Evolutionary conservation across 2,888 invertebrate species (phyloP).

Genomic region (Ferrisia virgata): DNA sequence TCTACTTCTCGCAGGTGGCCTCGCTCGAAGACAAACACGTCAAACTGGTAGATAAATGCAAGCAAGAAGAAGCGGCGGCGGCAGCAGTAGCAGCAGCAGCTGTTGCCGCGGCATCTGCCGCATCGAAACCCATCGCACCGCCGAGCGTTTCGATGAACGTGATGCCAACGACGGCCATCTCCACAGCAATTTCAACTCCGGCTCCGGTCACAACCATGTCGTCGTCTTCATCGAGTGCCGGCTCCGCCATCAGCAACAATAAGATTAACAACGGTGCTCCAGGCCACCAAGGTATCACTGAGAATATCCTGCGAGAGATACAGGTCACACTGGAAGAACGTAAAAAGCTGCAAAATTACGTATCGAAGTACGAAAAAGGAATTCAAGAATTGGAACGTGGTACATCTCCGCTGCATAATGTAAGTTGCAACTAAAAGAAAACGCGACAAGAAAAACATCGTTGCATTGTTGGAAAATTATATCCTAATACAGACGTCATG

Average conservation of each 20-base stretch:
- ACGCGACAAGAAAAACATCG: no score
- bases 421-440: conserved; percentile 29
- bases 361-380: conserved; percentile 47
- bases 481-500: no score
- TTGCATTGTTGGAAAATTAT: no score
- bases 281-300: conserved; percentile 57
- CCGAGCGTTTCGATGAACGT: not conserved
- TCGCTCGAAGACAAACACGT: conserved; percentile 75
- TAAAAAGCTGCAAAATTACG: conserved; percentile 73
- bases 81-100: not conserved
- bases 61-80: conserved; percentile 39
- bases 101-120: not conserved
- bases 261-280: not conserved
- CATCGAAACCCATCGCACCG: not conserved
- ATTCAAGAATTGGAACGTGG: conserved; percentile 43
- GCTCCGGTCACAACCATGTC: conserved; percentile 1
- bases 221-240: no score
- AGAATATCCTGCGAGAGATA: conserved; percentile 81
- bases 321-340: conserved; percentile 77
- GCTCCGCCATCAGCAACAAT: no score
- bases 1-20: conserved; percentile 59
- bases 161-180: not conserved
- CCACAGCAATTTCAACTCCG: conserved; percentile 27
- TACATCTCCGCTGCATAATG: conserved; percentile 41
- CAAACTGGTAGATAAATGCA: conserved; percentile 56